A percentile compares a stretch with the other conserved stretches of the same genome.
Conservation (phyloP, 2,888 invertebrate genomes). For the Carabus problematicus region DNA sequence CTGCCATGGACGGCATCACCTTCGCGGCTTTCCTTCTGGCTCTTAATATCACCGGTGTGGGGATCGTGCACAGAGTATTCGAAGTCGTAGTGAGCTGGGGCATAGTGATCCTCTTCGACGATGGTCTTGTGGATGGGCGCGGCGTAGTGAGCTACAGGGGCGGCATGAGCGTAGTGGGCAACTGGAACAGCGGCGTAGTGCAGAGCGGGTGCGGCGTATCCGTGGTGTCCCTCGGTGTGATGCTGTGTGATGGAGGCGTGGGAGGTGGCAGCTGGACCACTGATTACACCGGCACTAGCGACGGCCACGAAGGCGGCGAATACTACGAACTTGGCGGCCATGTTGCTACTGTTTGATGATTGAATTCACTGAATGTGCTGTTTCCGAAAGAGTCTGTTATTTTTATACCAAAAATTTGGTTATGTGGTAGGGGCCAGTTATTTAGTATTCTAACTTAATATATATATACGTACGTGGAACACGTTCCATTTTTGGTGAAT, state of each 20-base stretch:
- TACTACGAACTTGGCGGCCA: constrained; percentile 45
- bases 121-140: constrained; percentile 44
- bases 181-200: constrained; percentile 58
- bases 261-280: constrained; percentile 58
- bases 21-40: constrained; percentile 25
- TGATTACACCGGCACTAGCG: constrained; percentile 60
- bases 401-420: too few species aligned
- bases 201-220: constrained; percentile 45
- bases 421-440: too few species aligned
- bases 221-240: constrained; percentile 10
- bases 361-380: background rate
- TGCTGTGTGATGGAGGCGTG: constrained; percentile 25
- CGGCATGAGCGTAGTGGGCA: constrained; percentile 54
- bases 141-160: constrained; percentile 57
- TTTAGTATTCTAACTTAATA: too few species aligned
- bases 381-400: too few species aligned
- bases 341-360: constrained; percentile 14
- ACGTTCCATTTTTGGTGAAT: too few species aligned
- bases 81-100: constrained; percentile 31
- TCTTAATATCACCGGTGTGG: constrained; percentile 29
- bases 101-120: constrained; percentile 3
- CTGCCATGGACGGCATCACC: constrained; percentile 45
- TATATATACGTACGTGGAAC: too few species aligned
- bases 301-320: constrained; percentile 58
- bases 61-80: constrained; percentile 25